These are phyloP conservation scores for Aspidoscelis tigris DNA, from an alignment of 2,113 vertebrate species.

Conservation along the genomic window DNA sequence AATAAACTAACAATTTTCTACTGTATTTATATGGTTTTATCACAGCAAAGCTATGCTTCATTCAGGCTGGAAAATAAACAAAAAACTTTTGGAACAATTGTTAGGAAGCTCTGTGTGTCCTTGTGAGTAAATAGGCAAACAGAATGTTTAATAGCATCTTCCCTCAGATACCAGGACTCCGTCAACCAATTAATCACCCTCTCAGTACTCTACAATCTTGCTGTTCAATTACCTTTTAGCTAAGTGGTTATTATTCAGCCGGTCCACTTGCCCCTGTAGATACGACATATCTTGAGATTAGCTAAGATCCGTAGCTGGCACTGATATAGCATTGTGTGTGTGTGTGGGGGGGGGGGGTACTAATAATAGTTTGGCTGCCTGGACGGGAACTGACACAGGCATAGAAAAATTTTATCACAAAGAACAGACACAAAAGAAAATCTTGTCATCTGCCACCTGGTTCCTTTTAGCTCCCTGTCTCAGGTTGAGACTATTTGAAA, in stretches of 20 bases:
- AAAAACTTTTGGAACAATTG: slow-evolving; percentile 43
- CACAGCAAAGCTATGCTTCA: not conserved
- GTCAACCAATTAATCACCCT: slow-evolving; percentile 65
- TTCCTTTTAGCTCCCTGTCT: slow-evolving; percentile 61
- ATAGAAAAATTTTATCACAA: slow-evolving; percentile 74
- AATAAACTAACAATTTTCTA: not conserved
- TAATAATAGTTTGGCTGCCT: slow-evolving; percentile 72
- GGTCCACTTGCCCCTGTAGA: slow-evolving; percentile 67
- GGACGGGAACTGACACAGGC: slow-evolving; percentile 71
- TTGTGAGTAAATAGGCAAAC: slow-evolving; percentile 50
- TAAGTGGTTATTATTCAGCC: slow-evolving; percentile 65
- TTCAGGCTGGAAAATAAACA: not conserved
- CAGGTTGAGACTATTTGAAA: slow-evolving; percentile 50
- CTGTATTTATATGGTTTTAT: slow-evolving; percentile 20
- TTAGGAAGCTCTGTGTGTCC: slow-evolving; percentile 52
- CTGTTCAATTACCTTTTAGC: slow-evolving; percentile 62
- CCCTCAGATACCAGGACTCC: slow-evolving; percentile 61
- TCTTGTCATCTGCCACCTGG: slow-evolving; percentile 60
- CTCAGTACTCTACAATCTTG: slow-evolving; percentile 61
- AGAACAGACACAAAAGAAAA: slow-evolving; percentile 70
- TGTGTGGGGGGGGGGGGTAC: slow-evolving; percentile 37
- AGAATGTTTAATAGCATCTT: slow-evolving; percentile 47
- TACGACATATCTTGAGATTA: slow-evolving; percentile 68
- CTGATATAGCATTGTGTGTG: slow-evolving; percentile 46
- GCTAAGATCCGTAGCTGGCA: slow-evolving; percentile 55